Percentiles rank a stretch among this genome's conserved stretches.
Conservation (phyloP, 2,888 invertebrate genomes). For the Acanthosepion esculentum region DNA sequence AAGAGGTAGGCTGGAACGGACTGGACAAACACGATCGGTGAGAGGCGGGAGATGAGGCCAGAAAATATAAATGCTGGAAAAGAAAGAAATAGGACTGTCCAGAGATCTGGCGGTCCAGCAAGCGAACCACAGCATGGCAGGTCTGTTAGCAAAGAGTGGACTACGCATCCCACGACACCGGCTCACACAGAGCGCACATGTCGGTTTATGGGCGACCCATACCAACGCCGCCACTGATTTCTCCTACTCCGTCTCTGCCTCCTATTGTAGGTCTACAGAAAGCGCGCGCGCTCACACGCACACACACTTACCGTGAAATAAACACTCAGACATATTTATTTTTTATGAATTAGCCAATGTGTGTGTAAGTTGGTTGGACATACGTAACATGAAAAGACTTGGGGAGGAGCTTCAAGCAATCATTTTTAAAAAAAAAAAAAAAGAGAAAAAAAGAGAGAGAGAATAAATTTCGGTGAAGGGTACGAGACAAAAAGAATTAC, state of each 20-base stretch:
- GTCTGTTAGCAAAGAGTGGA: conserved; percentile 1
- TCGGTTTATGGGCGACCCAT: neutral
- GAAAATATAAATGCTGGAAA: neutral
- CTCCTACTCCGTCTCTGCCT: neutral
- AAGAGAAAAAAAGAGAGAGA: neutral
- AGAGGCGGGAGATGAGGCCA: neutral
- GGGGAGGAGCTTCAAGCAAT: neutral
- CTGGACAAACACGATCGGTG: neutral
- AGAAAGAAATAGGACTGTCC: neutral
- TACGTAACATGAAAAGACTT: neutral
- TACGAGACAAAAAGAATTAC: no score
- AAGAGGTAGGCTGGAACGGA: neutral
- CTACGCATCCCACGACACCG: conserved; percentile 33
- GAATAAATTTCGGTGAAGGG: neutral
- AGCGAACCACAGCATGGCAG: neutral
- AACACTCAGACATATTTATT: neutral
- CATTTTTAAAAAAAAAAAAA: neutral
- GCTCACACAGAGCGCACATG: neutral
- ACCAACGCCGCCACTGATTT: neutral
- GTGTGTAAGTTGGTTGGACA: neutral
- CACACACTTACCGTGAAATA: neutral
- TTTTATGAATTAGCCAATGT: conserved; percentile 14
- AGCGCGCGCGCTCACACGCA: neutral
- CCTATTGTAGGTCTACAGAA: neutral
- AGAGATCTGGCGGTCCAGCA: neutral